Evolutionary conservation across 2,888 invertebrate species (phyloP), one percentile per base, ranked within the genome.

Genomic region (Cheilosia scutellata): DNA sequence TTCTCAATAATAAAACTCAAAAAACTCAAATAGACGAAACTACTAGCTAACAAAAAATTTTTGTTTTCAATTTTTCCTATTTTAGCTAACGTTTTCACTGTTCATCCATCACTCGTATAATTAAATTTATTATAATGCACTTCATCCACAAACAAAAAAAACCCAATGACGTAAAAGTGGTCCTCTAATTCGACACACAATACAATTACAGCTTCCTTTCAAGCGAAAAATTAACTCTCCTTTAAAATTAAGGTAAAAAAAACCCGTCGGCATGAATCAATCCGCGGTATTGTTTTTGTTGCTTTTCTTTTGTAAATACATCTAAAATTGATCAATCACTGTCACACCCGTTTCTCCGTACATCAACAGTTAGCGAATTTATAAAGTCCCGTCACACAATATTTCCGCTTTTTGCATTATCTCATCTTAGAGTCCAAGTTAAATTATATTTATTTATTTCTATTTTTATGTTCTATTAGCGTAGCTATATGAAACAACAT

Each of bases 271-370:
- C 27, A 6, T 66, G 51, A 58, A 58, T 79, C 33, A 66, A 66
- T 33, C 2, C 3, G 5, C 16, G 16, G 16, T 47, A 71, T 11
- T 20, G 5, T 33, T 49, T 31, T 11, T 20, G 5, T 33, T 49
- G 20, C 29, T 42, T 25, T 16, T 25, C 20, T 9, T 51, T 2
- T 27, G 5, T 5, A 11, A 27, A 49, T 40, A n/a, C 53, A 20
- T 44, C 53, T 33, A 11, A 42, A 76, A 70, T 65, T 70, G 70
- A 82, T 82, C 82, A 82, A 82, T 82, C 82, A 82, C 47, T 70
- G 82, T 70, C 70, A 76, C 63, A 58, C 75, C 42, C 68, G 63
- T 70, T 51, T 75, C 57, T 37, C 42, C 25, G 31, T 40, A 20
- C 16, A 51, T 4, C 51, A 47, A 65, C 11, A 44, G 33, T 44